Evolutionary conservation across 23 tunicate genomes (phyloP).

Genomic region (Trididemnum miniatum): DNA sequence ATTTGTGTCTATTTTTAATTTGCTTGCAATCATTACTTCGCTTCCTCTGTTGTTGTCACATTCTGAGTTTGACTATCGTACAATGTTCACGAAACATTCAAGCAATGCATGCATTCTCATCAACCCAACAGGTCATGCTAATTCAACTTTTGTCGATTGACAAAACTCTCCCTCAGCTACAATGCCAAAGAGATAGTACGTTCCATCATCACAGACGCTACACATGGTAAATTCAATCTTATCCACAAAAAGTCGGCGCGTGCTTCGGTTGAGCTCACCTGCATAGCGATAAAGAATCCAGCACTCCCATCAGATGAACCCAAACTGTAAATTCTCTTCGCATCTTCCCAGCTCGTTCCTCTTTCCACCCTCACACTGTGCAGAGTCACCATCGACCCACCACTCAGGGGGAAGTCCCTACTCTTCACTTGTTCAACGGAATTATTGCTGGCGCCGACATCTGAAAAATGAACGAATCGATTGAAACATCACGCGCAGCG

Average conservation of each 20-base stretch:
- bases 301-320: conserved; percentile 26
- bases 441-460: conserved; percentile 46
- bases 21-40: too few species aligned
- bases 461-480: conserved; percentile 1
- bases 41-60: too few species aligned
- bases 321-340: conserved; percentile 13
- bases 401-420: conserved; percentile 39
- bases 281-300: conserved; percentile 61
- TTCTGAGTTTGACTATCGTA: too few species aligned
- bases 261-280: not conserved
- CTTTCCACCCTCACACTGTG: conserved; percentile 79
- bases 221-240: not conserved
- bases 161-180: too few species aligned
- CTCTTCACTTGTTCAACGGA: conserved; percentile 49
- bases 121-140: too few species aligned
- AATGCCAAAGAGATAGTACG: too few species aligned
- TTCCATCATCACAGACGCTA: too few species aligned
- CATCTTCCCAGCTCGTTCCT: conserved; percentile 71
- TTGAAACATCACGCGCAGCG: not conserved
- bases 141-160: too few species aligned
- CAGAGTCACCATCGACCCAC: conserved; percentile 40
- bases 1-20: too few species aligned
- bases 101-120: too few species aligned
- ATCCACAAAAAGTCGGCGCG: not conserved
- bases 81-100: too few species aligned